phyloP scores from a whole-genome alignment of 2,888 invertebrate genomes.

The Anthophora plumipes region DNA sequence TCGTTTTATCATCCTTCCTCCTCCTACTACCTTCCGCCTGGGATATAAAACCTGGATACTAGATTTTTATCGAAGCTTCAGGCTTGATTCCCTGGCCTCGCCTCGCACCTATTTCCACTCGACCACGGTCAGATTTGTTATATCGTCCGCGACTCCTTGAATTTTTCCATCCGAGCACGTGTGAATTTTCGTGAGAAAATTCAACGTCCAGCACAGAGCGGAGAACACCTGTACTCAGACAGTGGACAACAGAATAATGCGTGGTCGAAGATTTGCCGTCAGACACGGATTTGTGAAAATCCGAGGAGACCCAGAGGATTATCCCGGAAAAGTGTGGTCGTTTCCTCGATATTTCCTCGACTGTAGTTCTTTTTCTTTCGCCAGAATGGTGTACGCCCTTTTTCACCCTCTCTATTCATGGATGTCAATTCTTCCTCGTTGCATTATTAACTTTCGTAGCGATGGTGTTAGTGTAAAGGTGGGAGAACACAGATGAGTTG shows the following conservation, averaged over 20 bases:
- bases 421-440: slow-evolving; percentile 58
- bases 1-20: slow-evolving; percentile 18
- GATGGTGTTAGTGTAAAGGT: slow-evolving; percentile 41
- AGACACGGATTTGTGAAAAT: slow-evolving; percentile 35
- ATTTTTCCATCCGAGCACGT: slow-evolving; percentile 42
- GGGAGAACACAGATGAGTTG: slow-evolving; percentile 13
- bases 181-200: slow-evolving; percentile 67
- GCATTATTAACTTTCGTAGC: slow-evolving; percentile 66
- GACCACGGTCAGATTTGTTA: slow-evolving; percentile 18
- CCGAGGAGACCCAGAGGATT: slow-evolving; percentile 55
- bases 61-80: slow-evolving; percentile 2
- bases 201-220: not conserved
- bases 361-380: not conserved
- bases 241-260: slow-evolving; percentile 15
- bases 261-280: not conserved
- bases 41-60: slow-evolving; percentile 40
- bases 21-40: too few relatives aligned
- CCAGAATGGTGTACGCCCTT: not conserved
- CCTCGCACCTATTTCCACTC: not conserved
- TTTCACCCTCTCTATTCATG: slow-evolving; percentile 12
- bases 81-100: not conserved
- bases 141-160: slow-evolving; percentile 21
- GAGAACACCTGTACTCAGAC: slow-evolving; percentile 48
- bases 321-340: slow-evolving; percentile 46
- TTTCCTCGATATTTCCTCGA: slow-evolving; percentile 38